These are phyloP conservation scores for Imbricaverruca yamaguchii DNA, from an alignment of 2,888 invertebrate genomes.

Conservation along the genomic window DNA sequence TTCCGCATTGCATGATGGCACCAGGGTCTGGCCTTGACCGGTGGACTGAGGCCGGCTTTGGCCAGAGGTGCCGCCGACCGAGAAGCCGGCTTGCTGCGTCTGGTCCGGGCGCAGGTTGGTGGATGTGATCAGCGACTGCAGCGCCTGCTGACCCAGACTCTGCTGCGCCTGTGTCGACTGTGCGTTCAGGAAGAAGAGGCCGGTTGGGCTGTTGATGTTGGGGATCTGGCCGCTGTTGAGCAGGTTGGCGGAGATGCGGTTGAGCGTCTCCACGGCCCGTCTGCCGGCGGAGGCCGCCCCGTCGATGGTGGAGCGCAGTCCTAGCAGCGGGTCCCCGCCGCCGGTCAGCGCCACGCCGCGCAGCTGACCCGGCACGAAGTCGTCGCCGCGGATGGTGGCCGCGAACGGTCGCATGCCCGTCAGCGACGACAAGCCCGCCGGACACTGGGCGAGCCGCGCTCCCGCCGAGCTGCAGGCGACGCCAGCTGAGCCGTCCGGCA, in stretches of 20 bases:
- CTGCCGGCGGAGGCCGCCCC: neutral
- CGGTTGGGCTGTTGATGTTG: neutral
- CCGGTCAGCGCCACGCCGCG: neutral
- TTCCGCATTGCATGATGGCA: neutral
- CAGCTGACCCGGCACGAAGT: neutral
- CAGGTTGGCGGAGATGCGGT: neutral
- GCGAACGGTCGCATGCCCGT: neutral
- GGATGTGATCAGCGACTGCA: neutral
- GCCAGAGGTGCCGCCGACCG: neutral
- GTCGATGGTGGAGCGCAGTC: neutral
- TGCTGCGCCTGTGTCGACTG: neutral
- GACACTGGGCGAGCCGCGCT: neutral
- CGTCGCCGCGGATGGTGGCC: neutral
- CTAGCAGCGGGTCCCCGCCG: neutral
- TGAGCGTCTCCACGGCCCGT: neutral
- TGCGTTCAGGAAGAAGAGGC: neutral
- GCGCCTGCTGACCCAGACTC: neutral
- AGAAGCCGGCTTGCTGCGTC: too few species aligned
- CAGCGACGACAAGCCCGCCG: neutral
- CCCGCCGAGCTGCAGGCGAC: neutral
- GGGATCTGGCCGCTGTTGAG: neutral
- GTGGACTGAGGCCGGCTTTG: neutral
- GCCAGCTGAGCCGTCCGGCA: neutral
- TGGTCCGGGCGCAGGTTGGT: neutral
- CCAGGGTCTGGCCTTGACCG: too few species aligned